Evolutionary conservation across 2,888 invertebrate species (phyloP).

Genomic region (Myathropa florea): DNA sequence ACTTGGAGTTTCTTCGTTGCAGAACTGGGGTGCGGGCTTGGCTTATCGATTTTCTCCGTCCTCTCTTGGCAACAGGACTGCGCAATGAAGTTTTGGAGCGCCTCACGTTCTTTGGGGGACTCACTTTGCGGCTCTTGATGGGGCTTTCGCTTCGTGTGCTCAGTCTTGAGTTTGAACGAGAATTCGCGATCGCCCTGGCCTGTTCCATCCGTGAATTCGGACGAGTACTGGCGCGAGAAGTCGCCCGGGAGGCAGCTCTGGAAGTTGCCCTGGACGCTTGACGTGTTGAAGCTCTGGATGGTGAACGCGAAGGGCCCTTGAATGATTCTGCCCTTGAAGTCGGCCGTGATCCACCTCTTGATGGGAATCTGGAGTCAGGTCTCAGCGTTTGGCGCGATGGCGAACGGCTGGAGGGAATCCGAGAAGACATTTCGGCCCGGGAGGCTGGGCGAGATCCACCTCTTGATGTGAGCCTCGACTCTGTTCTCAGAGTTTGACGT

Average conservation of each 20-base stretch:
- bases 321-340: slow-evolving; percentile 72
- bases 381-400: slow-evolving; percentile 73
- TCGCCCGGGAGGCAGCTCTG: slow-evolving; percentile 63
- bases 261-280: slow-evolving; percentile 37
- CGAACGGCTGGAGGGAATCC: slow-evolving; percentile 74
- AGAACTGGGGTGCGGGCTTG: slow-evolving; percentile 51
- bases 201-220: slow-evolving; percentile 75
- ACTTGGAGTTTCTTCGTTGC: slow-evolving; percentile 73
- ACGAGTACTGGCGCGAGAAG: slow-evolving; percentile 73
- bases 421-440: slow-evolving; percentile 58
- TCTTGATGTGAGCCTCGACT: slow-evolving; percentile 73
- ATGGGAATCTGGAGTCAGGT: slow-evolving; percentile 71
- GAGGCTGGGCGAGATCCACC: slow-evolving; percentile 72
- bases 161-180: slow-evolving; percentile 74
- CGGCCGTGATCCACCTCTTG: slow-evolving; percentile 72
- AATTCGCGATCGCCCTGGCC: slow-evolving; percentile 73
- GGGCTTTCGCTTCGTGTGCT: slow-evolving; percentile 74
- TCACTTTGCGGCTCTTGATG: slow-evolving; percentile 71
- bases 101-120: slow-evolving; percentile 71
- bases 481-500: slow-evolving; percentile 70
- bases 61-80: slow-evolving; percentile 72
- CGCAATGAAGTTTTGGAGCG: slow-evolving; percentile 76
- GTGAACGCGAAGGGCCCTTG: slow-evolving; percentile 73
- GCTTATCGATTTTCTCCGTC: slow-evolving; percentile 75
- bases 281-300: slow-evolving; percentile 73